These are phyloP conservation scores for Neotoma lepida DNA, from an alignment of 2,113 vertebrate species.

Conservation along the genomic window DNA sequence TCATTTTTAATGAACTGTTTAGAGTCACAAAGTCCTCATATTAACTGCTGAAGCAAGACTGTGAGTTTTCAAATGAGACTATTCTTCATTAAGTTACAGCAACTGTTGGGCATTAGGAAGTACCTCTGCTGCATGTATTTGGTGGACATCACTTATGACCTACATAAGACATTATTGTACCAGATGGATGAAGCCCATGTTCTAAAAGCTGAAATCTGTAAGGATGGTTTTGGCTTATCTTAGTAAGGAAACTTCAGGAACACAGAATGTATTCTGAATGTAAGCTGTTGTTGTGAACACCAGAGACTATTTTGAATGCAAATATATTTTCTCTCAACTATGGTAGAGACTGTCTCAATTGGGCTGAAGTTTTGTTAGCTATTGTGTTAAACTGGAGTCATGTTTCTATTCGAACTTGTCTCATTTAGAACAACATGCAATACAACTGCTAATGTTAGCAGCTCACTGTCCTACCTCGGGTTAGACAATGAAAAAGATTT, in stretches of 20 bases:
- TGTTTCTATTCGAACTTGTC: constrained; percentile 66
- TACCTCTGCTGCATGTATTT: not conserved
- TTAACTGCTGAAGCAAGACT: not conserved
- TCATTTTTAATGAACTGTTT: not conserved
- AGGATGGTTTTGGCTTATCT: not conserved
- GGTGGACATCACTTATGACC: not conserved
- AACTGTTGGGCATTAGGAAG: not conserved
- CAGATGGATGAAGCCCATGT: not conserved
- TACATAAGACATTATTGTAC: not conserved
- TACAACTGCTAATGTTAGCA: constrained; percentile 69
- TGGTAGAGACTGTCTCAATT: constrained; percentile 47
- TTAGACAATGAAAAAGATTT: constrained; percentile 4
- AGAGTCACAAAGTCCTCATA: not conserved
- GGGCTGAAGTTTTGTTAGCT: constrained; percentile 61
- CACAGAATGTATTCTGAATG: constrained; percentile 51
- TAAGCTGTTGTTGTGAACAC: constrained; percentile 36
- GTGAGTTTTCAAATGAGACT: constrained; percentile 2
- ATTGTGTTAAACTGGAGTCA: constrained; percentile 67
- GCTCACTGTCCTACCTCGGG: constrained; percentile 37
- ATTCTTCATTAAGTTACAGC: not conserved
- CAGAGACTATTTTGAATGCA: constrained; percentile 64
- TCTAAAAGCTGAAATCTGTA: constrained; percentile 32
- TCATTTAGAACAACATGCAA: constrained; percentile 63
- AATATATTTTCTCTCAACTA: constrained; percentile 61
- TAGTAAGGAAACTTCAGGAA: constrained; percentile 1